Evolutionary conservation across 2,797 vertebrate genomes (phyloP).

Genomic region (Schizopygopsis pylzovi): DNA sequence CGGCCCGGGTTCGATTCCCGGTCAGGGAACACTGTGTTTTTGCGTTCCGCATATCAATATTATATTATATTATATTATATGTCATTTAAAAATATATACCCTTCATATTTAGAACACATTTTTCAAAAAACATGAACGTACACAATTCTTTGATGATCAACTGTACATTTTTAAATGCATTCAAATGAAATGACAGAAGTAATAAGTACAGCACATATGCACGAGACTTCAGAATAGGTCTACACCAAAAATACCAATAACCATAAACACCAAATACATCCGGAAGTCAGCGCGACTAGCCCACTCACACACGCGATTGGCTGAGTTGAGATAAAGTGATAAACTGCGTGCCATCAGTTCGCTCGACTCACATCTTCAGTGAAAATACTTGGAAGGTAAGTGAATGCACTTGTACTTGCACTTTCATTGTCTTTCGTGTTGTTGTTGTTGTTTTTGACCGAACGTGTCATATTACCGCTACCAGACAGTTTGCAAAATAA

Average conservation of each 20-base stretch:
- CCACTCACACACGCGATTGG: not conserved
- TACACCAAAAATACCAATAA: not conserved
- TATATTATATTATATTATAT: not conserved
- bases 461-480: not conserved
- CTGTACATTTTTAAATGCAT: not conserved
- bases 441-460: not conserved
- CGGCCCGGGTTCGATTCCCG: constrained; percentile 77
- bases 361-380: not conserved
- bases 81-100: not conserved
- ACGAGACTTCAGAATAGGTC: not conserved
- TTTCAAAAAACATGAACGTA: not conserved
- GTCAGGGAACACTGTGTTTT: constrained; percentile 67
- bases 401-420: not conserved
- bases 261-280: not conserved
- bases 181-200: not conserved
- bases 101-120: not conserved
- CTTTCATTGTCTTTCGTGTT: not conserved
- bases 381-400: not conserved
- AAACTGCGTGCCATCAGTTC: not conserved
- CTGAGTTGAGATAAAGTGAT: not conserved
- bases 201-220: not conserved
- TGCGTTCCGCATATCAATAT: rapidly evolving
- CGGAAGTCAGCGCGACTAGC: not conserved
- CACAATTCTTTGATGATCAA: not conserved
- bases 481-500: not conserved